phyloP scores from a whole-genome alignment of 2,113 vertebrate genomes.

The Upupa epops region DNA sequence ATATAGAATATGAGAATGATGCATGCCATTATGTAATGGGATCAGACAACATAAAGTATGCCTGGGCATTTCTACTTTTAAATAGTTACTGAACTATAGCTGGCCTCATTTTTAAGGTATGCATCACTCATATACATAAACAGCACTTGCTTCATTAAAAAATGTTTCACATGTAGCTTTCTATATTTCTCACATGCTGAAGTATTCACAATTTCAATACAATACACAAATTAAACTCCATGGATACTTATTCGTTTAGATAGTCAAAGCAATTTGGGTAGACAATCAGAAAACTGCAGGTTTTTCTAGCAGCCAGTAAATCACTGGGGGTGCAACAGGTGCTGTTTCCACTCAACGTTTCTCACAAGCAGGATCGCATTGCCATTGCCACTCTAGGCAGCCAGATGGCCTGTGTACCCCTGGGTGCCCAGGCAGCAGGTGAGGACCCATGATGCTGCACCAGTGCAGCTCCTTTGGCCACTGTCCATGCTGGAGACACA shows the following conservation, averaged over 20 bases:
- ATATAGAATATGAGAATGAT: neutral
- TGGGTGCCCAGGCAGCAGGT: fast-evolving
- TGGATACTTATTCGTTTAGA: neutral
- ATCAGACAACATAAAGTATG: neutral
- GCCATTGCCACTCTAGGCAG: fast-evolving
- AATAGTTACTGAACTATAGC: neutral
- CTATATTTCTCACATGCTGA: neutral
- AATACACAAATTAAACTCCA: neutral
- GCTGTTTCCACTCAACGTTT: fast-evolving
- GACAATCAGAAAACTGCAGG: neutral
- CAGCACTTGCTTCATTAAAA: neutral
- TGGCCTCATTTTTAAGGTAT: neutral
- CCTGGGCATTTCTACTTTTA: neutral
- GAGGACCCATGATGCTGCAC: fast-evolving
- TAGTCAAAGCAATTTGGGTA: fast-evolving
- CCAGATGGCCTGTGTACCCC: neutral
- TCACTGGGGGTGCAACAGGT: neutral
- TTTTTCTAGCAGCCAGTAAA: neutral
- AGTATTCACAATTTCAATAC: neutral
- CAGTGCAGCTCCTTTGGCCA: neutral
- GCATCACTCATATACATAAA: neutral
- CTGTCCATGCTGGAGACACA: neutral
- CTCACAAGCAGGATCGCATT: fast-evolving
- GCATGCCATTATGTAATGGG: neutral
- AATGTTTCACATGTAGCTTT: neutral